phyloP scores from a whole-genome alignment of 2,113 vertebrate genomes.

The Gambusia affinis region DNA sequence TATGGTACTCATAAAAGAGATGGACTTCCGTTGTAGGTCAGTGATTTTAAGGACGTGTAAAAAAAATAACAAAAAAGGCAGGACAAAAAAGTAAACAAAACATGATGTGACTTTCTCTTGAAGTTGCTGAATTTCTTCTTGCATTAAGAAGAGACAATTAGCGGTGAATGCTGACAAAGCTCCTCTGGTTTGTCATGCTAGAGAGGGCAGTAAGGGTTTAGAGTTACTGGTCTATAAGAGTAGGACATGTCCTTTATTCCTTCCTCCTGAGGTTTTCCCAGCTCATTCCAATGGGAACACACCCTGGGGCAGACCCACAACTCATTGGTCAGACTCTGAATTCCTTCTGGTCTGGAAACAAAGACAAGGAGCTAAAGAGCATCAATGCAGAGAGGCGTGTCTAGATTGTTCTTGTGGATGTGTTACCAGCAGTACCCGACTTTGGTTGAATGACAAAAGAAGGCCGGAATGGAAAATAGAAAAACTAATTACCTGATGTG shows the following conservation, averaged over 20 bases:
- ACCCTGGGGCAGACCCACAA: background rate
- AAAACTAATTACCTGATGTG: no score
- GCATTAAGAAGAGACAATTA: background rate
- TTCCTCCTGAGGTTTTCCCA: no score
- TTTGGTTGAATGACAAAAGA: no score
- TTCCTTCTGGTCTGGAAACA: background rate
- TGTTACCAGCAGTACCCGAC: background rate
- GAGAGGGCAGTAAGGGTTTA: background rate
- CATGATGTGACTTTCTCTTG: background rate
- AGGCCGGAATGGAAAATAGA: no score
- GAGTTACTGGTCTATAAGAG: no score
- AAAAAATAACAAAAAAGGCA: background rate
- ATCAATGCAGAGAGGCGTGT: no score
- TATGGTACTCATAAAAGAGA: constrained; percentile 14
- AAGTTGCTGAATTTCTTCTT: background rate
- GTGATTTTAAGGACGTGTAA: background rate
- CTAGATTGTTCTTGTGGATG: background rate
- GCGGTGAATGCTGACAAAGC: background rate
- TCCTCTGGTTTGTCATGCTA: background rate
- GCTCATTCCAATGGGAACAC: no score
- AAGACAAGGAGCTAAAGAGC: background rate
- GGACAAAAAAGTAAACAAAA: background rate
- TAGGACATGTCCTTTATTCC: no score
- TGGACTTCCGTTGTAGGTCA: background rate
- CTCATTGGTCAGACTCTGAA: background rate